Conservation (phyloP, 1,140 invertebrate species). For the Caerostris darwini region DNA sequence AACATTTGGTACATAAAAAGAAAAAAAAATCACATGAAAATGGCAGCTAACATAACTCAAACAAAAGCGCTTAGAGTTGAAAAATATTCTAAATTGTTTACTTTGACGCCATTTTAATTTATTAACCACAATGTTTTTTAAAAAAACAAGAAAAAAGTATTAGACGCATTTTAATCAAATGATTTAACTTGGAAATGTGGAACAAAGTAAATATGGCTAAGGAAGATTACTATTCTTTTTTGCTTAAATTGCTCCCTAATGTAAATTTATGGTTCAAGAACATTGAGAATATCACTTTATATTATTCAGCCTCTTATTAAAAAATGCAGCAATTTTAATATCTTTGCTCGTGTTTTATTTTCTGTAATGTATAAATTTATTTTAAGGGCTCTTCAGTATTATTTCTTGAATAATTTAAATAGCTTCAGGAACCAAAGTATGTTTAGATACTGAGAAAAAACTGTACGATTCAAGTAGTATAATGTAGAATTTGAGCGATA, state of each 20-base stretch:
- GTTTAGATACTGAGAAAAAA: too few relatives aligned
- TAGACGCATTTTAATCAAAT: slow-evolving; percentile 12
- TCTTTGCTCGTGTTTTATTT: neutral
- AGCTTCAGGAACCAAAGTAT: too few relatives aligned
- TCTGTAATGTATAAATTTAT: neutral
- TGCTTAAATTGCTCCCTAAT: neutral
- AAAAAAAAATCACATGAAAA: neutral
- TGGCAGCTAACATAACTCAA: slow-evolving; percentile 48
- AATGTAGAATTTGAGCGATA: too few relatives aligned
- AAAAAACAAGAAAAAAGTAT: neutral
- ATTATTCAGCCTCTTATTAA: neutral
- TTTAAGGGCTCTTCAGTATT: neutral
- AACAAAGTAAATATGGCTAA: slow-evolving; percentile 37
- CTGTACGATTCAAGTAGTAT: too few relatives aligned
- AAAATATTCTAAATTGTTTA: slow-evolving; percentile 72
- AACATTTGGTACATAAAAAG: slow-evolving; percentile 49
- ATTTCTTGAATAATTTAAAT: too few relatives aligned
- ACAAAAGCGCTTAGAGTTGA: slow-evolving; percentile 65
- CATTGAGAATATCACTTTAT: neutral
- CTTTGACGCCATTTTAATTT: slow-evolving; percentile 66
- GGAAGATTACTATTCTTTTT: slow-evolving; percentile 16
- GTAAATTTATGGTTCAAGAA: neutral
- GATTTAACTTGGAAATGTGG: slow-evolving; percentile 13
- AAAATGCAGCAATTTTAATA: neutral
- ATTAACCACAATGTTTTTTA: slow-evolving; percentile 48